Evolutionary conservation across 2,797 vertebrate species (phyloP), one percentile per base, ranked within the genome.

Genomic region (Heterohyrax brucei): DNA sequence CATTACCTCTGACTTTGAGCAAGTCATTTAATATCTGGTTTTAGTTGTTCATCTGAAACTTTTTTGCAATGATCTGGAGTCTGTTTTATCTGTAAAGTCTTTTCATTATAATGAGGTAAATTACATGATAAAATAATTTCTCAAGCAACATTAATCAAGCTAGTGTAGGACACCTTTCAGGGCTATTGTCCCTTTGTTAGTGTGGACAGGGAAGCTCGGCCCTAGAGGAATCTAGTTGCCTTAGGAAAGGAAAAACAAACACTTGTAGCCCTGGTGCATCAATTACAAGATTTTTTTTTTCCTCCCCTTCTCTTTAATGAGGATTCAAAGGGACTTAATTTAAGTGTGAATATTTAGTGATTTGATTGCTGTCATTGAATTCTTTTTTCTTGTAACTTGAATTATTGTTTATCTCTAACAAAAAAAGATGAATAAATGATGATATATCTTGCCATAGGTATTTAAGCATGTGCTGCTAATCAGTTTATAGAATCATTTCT

Each of bases 101-200:
- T 89, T 92, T 96, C 1, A 80, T 84, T 92, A 91, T 94, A 94
- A 64, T 68, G 70, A 96, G 48, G 28, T 53, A 92, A 87, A 85
- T 90, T 89, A 30, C 39, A 53, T 68, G 82, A 59, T 68, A 68
- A 95, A 87, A 72, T 77, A 39, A 46, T 91, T 73, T 84, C 64
- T 82, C 2, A 83, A 19, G 26, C 22, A 88, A 70, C 4, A 28
- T 87, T 89, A 79, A 83, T 44, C 61, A 91, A 64, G 46, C 81
- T 48, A 64, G n/a, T 94, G 5, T 12, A 70, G 50, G 68, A 56
- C 73, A 14, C 7, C 14, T 16, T 30, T 78, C 30, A 78, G 46
- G 48, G 19, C 26, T 50, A 12, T 76, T 87, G 56, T 44, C 59
- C 59, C 56, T 50, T 72, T 56, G 24, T 86, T n/a, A 78, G 44